phyloP scores from a whole-genome alignment of 2,113 vertebrate species.

The Tyto alba region DNA sequence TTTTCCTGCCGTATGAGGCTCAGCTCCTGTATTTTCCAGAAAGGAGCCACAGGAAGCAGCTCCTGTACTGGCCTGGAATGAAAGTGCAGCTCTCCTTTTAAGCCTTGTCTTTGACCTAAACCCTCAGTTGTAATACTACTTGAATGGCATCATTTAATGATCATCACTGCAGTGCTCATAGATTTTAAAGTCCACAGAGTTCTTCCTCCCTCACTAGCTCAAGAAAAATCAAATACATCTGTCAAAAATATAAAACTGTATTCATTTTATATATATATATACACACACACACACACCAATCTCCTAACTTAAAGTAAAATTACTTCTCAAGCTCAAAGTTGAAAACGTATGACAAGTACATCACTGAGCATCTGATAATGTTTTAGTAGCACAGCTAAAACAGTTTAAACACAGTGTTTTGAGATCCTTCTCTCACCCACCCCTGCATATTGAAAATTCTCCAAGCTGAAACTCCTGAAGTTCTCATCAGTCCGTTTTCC shows the following conservation, averaged over 20 bases:
- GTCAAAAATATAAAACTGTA: neutral
- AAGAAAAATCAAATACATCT: neutral
- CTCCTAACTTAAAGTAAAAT: neutral
- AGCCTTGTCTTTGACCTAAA: neutral
- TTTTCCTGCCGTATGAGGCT: neutral
- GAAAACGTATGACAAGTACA: slow-evolving; percentile 14
- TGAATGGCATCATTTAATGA: neutral
- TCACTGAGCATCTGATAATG: neutral
- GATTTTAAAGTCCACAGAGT: neutral
- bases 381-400: neutral
- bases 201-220: neutral
- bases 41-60: neutral
- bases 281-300: neutral
- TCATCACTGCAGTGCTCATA: neutral
- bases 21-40: neutral
- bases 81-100: neutral
- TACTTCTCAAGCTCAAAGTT: slow-evolving; percentile 2
- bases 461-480: neutral
- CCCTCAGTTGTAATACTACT: neutral
- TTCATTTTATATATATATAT: neutral
- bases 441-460: neutral
- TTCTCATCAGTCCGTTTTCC: slow-evolving; percentile 5
- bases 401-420: neutral
- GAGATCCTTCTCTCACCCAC: neutral
- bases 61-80: neutral